Conservation (phyloP, 2,113 vertebrate species). For the Pantherophis guttatus region DNA sequence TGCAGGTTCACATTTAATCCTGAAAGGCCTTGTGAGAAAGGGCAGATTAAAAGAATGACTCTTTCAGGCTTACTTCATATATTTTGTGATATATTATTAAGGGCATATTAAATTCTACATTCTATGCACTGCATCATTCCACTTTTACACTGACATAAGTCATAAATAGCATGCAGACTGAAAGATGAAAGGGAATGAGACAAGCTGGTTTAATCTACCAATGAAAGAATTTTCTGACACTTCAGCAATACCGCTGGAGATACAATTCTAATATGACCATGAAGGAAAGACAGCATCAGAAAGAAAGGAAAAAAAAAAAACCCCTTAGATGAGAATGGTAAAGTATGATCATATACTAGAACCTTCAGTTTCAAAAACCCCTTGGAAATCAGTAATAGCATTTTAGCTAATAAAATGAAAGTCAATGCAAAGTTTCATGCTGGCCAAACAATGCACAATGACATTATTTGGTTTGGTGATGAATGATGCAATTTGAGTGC, state of each 20-base stretch:
- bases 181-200: neutral
- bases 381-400: neutral
- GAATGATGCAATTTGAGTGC: neutral
- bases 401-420: neutral
- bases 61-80: neutral
- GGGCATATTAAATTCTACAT: neutral
- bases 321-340: neutral
- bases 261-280: neutral
- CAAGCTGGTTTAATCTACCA: neutral
- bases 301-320: neutral
- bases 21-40: neutral
- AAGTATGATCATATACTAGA: neutral
- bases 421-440: neutral
- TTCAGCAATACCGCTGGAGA: neutral
- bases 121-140: neutral
- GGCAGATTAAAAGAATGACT: neutral
- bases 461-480: neutral
- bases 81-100: neutral
- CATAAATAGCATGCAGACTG: neutral
- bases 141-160: neutral
- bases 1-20: neutral
- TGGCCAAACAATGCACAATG: neutral
- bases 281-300: neutral
- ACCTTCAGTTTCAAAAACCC: neutral
- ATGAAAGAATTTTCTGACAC: neutral